Evolutionary conservation across 2,113 vertebrate species (phyloP).

Genomic region (Saguinus imperator): DNA sequence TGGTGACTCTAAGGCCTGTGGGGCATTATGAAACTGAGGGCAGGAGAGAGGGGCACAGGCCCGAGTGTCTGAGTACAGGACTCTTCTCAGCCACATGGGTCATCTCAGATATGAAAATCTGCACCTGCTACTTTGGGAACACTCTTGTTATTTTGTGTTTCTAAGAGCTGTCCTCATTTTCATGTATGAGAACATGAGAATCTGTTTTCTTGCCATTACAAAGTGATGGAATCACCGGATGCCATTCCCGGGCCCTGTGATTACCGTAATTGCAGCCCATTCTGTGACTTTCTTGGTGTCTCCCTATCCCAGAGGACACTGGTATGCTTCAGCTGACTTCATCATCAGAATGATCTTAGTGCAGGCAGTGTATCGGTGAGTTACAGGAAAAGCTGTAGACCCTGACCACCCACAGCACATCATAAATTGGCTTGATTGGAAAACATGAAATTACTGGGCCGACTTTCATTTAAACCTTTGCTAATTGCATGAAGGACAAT

Average conservation of each 20-base stretch:
- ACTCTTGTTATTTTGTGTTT: background rate
- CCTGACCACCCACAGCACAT: background rate
- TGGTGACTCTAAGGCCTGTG: background rate
- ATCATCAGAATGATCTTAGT: background rate
- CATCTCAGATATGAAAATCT: background rate
- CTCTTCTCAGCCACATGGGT: rapidly evolving
- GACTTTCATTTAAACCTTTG: background rate
- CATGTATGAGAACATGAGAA: background rate
- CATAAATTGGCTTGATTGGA: background rate
- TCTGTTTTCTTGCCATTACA: slow-evolving; percentile 27
- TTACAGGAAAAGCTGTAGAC: background rate
- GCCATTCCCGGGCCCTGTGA: background rate
- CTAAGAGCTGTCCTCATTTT: background rate
- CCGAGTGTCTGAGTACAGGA: rapidly evolving
- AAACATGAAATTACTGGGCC: background rate
- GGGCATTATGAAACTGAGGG: background rate
- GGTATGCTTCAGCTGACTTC: background rate
- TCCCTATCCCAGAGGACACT: background rate
- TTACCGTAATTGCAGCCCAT: background rate
- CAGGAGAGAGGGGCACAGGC: background rate
- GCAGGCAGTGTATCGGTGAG: background rate
- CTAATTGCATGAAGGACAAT: background rate
- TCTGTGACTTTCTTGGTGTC: background rate
- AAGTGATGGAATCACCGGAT: background rate
- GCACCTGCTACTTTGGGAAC: background rate